Percentiles rank a stretch among this genome's conserved stretches.
Evolutionary conservation across 2,888 invertebrate genomes (phyloP).

Genomic region (Byasa hedistus): DNA sequence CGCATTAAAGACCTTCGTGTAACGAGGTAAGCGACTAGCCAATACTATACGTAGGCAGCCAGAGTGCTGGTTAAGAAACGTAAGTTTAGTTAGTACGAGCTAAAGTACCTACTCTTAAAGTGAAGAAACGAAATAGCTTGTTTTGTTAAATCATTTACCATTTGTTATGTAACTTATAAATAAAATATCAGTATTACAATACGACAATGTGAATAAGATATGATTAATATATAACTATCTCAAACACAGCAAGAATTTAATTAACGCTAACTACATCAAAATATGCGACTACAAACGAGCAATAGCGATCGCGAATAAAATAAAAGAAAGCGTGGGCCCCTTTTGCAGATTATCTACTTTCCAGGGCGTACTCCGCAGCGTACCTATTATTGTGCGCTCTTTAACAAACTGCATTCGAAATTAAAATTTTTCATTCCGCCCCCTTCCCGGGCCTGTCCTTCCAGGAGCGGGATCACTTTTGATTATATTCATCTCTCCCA

Average conservation of each 20-base stretch:
- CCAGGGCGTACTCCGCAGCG: conserved; percentile 59
- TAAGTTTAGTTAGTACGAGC: too few species aligned
- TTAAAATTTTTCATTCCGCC: conserved; percentile 75
- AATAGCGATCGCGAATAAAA: conserved; percentile 64
- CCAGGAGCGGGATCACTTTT: conserved; percentile 66
- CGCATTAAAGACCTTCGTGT: too few species aligned
- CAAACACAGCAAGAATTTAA: conserved; percentile 23
- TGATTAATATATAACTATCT: background rate
- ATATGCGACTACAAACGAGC: conserved; percentile 47
- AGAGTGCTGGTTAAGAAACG: too few species aligned
- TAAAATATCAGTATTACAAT: too few species aligned
- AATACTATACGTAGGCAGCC: too few species aligned
- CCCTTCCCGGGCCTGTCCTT: conserved; percentile 43
- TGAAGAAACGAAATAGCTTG: too few species aligned
- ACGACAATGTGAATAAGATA: too few species aligned
- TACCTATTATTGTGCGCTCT: conserved; percentile 68
- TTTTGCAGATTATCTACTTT: conserved; percentile 69
- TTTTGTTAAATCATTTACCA: too few species aligned
- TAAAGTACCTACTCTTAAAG: too few species aligned
- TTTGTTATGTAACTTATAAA: too few species aligned
- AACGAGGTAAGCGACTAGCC: too few species aligned
- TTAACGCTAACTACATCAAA: conserved; percentile 29
- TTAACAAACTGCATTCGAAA: conserved; percentile 79
- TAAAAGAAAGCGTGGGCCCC: conserved; percentile 49
- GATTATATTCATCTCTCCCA: conserved; percentile 68